These are phyloP conservation scores for Sebastolobus altivelis DNA, from an alignment of 2,797 vertebrate genomes.

Conservation along the genomic window DNA sequence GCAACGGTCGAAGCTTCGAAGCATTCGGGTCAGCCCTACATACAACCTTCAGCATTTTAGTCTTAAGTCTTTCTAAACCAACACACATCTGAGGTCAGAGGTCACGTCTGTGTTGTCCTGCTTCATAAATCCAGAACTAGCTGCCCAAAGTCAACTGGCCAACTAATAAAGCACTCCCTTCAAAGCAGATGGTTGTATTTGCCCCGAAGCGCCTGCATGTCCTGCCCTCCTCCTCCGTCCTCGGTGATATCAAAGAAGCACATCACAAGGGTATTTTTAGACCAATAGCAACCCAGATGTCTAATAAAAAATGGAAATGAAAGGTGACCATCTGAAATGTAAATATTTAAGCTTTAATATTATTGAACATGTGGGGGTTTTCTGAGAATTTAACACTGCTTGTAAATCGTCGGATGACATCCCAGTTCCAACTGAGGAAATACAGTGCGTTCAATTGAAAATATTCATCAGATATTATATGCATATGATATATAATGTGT, in stretches of 20 bases:
- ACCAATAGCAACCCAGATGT: conserved; percentile 21
- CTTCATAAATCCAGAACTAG: conserved; percentile 7
- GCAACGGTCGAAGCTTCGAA: no score
- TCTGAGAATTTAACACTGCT: neutral
- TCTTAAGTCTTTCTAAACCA: neutral
- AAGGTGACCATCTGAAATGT: conserved; percentile 35
- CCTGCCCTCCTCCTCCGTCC: conserved; percentile 33
- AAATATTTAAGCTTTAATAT: conserved; percentile 57
- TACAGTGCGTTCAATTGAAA: neutral
- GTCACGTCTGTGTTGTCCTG: neutral
- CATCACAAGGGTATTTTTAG: conserved; percentile 60
- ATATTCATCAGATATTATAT: neutral
- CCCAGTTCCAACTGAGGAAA: neutral
- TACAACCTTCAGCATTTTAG: neutral
- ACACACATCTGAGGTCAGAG: neutral
- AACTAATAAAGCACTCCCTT: conserved; percentile 53
- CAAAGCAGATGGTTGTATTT: conserved; percentile 65
- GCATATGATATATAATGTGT: neutral
- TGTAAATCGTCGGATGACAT: neutral
- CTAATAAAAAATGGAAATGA: conserved; percentile 67
- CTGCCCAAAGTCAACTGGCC: conserved; percentile 29
- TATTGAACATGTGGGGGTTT: neutral
- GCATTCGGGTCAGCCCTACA: no score
- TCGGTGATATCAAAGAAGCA: conserved; percentile 63
- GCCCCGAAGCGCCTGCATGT: conserved; percentile 22